Evolutionary conservation across 2,113 vertebrate species (phyloP).

Genomic region (Murina feae): DNA sequence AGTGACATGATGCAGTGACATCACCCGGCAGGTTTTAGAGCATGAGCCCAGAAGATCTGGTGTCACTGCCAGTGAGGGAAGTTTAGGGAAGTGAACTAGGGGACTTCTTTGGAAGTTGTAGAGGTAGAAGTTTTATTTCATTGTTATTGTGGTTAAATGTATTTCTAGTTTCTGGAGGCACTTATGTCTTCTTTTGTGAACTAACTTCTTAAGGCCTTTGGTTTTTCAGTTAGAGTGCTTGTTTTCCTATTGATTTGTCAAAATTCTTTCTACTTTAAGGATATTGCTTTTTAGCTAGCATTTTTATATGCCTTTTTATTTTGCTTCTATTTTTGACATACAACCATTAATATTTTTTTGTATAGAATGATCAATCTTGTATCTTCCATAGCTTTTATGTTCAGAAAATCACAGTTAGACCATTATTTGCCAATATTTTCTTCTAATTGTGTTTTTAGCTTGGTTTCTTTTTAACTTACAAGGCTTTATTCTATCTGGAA

Average conservation of each 20-base stretch:
- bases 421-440: neutral
- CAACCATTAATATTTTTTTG: neutral
- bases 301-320: neutral
- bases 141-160: neutral
- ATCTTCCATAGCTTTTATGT: neutral
- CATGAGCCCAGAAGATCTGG: neutral
- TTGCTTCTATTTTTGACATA: neutral
- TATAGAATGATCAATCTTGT: neutral
- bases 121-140: neutral
- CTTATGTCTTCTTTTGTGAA: neutral
- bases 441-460: neutral
- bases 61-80: neutral
- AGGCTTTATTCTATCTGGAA: neutral
- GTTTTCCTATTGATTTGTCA: neutral
- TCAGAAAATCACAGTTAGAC: neutral
- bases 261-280: neutral
- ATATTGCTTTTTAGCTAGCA: neutral
- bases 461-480: neutral
- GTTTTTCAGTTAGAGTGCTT: neutral
- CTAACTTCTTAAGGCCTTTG: neutral
- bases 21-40: neutral
- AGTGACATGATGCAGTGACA: neutral
- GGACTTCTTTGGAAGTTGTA: neutral
- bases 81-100: neutral
- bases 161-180: neutral